These are phyloP conservation scores for Apantesis nais DNA, from an alignment of 2,888 invertebrate species.

Conservation along the genomic window DNA sequence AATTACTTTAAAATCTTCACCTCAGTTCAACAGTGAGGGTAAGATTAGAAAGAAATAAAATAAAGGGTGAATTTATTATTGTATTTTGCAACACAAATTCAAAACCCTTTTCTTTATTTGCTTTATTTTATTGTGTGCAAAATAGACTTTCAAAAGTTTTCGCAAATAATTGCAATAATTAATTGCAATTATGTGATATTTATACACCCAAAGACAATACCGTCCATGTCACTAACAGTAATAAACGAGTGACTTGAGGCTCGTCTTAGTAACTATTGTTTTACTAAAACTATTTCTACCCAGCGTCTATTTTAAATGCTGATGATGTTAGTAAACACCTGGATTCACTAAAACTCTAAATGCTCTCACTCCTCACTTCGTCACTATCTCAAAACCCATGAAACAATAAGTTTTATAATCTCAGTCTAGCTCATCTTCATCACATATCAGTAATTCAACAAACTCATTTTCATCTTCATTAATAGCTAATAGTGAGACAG, in stretches of 20 bases:
- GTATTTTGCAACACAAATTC: not conserved
- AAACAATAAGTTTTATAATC: not conserved
- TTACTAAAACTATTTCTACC: not conserved
- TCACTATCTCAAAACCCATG: not conserved
- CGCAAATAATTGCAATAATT: not conserved
- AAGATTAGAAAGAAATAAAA: too few relatives aligned
- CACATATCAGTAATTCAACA: constrained; percentile 57
- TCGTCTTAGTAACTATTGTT: not conserved
- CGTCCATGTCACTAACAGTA: not conserved
- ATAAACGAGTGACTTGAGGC: not conserved
- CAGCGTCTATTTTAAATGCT: not conserved
- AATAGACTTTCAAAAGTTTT: not conserved
- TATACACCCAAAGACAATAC: not conserved
- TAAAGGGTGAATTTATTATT: too few relatives aligned
- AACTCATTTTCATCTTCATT: constrained; percentile 67
- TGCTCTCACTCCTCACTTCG: not conserved
- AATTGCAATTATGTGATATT: not conserved
- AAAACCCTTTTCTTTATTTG: too few relatives aligned
- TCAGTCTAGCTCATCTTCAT: constrained; percentile 36
- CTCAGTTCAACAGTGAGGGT: too few relatives aligned
- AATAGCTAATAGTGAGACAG: constrained; percentile 68
- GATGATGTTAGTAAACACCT: not conserved
- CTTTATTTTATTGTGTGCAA: not conserved
- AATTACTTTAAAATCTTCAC: too few relatives aligned
- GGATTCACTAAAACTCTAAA: not conserved